Percentiles rank a stretch among this genome's conserved stretches.
Evolutionary conservation across 2,888 invertebrate species (phyloP).

Genomic region (Conops quadrifasciatus): DNA sequence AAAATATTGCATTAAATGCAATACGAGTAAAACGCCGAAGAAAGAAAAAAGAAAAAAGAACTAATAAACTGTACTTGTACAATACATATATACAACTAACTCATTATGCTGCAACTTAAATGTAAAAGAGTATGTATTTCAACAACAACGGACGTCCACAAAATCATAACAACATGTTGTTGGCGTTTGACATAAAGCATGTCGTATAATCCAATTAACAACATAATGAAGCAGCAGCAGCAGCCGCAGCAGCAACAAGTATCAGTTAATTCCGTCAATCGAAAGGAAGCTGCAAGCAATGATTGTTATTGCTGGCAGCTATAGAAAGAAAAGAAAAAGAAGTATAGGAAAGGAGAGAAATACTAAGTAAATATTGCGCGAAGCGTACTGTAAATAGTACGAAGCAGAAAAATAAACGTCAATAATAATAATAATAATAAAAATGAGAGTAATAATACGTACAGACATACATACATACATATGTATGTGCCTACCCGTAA

Average conservation of each 20-base stretch:
- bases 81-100: background rate
- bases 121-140: background rate
- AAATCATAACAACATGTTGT: slow-evolving; percentile 14
- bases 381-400: too few relatives aligned
- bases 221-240: slow-evolving; percentile 17
- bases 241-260: background rate
- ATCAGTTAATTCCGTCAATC: too few relatives aligned
- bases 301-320: too few relatives aligned
- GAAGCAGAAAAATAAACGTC: background rate
- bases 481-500: background rate
- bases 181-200: slow-evolving; percentile 38
- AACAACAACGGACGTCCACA: background rate
- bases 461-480: background rate
- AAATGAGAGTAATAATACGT: too few relatives aligned
- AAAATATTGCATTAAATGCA: slow-evolving; percentile 2
- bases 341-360: too few relatives aligned
- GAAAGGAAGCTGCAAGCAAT: too few relatives aligned
- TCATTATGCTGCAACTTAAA: background rate
- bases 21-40: too few relatives aligned
- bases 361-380: too few relatives aligned
- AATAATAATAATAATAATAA: slow-evolving; percentile 8
- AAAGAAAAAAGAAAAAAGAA: background rate
- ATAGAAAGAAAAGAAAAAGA: too few relatives aligned
- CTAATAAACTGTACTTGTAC: background rate
- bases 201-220: slow-evolving; percentile 41